Conservation (phyloP, 1,140 invertebrate species). For the Brachionus rubens region DNA sequence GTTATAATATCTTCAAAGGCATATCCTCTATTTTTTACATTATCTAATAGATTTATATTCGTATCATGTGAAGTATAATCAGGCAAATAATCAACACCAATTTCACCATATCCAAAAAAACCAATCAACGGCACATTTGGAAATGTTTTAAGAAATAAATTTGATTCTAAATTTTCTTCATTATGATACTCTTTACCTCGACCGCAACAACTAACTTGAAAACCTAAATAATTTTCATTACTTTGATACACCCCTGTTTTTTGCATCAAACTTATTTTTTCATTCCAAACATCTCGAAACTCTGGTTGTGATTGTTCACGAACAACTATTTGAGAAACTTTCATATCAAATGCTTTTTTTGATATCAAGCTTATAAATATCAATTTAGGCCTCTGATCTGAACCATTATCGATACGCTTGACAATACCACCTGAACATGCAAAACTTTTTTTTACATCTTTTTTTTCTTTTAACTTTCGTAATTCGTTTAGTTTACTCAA, state of each 20-base stretch:
- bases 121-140: constrained; percentile 65
- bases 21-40: neutral
- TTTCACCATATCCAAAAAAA: constrained; percentile 66
- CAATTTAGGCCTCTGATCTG: neutral
- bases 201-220: constrained; percentile 66
- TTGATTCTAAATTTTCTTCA: constrained; percentile 62
- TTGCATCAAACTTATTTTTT: constrained; percentile 50
- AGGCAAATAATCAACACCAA: constrained; percentile 60
- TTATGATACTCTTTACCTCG: constrained; percentile 59
- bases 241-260: constrained; percentile 50
- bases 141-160: constrained; percentile 65
- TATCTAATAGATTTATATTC: neutral
- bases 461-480: neutral
- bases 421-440: constrained; percentile 14
- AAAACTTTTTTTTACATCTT: constrained; percentile 14
- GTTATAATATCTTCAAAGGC: neutral
- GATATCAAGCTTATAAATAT: neutral
- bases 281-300: neutral
- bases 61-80: constrained; percentile 34
- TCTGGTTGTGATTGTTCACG: neutral
- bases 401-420: neutral
- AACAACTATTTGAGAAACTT: constrained; percentile 1
- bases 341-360: neutral
- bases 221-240: constrained; percentile 60
- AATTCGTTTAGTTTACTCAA: neutral